Conservation (phyloP, 1,140 invertebrate species). For the Zaprionus davidi region DNA sequence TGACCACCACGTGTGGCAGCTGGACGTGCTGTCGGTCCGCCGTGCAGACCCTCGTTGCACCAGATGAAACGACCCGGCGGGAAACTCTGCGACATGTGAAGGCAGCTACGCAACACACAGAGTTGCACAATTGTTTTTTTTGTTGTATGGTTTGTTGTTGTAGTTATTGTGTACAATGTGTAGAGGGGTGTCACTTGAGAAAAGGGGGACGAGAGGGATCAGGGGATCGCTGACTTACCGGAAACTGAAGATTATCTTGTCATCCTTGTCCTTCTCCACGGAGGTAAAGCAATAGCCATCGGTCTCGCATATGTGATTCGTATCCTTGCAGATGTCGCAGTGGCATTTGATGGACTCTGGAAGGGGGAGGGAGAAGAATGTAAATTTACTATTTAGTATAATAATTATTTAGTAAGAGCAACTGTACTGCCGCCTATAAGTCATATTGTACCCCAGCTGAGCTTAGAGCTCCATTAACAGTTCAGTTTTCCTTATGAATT, state of each 20-base stretch:
- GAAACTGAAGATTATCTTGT: conserved; percentile 87
- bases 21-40: conserved; percentile 76
- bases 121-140: conserved; percentile 14
- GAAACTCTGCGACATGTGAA: conserved; percentile 88
- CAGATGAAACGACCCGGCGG: conserved; percentile 89
- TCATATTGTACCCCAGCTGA: too few species aligned
- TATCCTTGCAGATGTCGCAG: conserved; percentile 90
- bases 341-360: conserved; percentile 88
- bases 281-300: conserved; percentile 95
- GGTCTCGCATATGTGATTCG: conserved; percentile 93
- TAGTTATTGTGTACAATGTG: conserved; percentile 1
- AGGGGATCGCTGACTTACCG: conserved; percentile 86
- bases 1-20: conserved; percentile 67
- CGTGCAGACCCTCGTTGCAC: conserved; percentile 86
- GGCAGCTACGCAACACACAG: conserved; percentile 86
- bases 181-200: neutral
- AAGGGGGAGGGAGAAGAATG: neutral
- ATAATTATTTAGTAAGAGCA: neutral
- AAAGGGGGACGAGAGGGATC: neutral
- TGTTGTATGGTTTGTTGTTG: conserved; percentile 8
- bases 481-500: too few species aligned
- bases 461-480: too few species aligned
- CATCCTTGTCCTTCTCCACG: conserved; percentile 87
- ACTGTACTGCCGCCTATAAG: too few species aligned
- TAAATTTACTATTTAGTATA: too few species aligned